Percentiles rank a stretch among this genome's conserved stretches.
phyloP scores from a whole-genome alignment of 2,888 invertebrate species.

The Apodemia duryi region DNA sequence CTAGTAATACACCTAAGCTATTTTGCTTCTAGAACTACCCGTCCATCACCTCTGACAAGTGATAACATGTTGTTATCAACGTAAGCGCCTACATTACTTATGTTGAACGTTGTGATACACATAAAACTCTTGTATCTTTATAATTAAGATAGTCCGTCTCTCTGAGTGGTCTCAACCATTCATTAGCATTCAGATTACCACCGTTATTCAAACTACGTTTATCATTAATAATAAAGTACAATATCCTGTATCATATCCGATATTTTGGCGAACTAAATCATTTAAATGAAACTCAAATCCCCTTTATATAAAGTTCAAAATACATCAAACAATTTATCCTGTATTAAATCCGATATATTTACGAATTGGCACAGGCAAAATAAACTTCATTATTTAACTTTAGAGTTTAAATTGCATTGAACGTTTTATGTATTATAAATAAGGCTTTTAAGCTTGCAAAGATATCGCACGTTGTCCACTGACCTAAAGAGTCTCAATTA shows the following conservation, averaged over 20 bases:
- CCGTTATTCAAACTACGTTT: constrained; percentile 28
- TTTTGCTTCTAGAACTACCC: too few relatives aligned
- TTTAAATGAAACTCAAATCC: not conserved
- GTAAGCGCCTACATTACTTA: constrained; percentile 36
- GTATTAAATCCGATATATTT: not conserved
- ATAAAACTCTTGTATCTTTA: constrained; percentile 40
- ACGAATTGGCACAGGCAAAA: not conserved
- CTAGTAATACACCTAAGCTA: too few relatives aligned
- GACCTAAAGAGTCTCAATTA: constrained; percentile 50
- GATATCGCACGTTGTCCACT: constrained; percentile 40
- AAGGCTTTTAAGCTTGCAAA: constrained; percentile 42
- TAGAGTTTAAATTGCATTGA: constrained; percentile 17
- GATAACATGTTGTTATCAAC: too few relatives aligned
- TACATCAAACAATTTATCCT: constrained; percentile 21
- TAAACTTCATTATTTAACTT: not conserved
- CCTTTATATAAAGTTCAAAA: not conserved
- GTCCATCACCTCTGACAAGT: too few relatives aligned
- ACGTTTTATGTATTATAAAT: constrained; percentile 34
- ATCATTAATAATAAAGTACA: constrained; percentile 29
- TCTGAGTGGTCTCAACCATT: constrained; percentile 41
- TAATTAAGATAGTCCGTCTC: constrained; percentile 50
- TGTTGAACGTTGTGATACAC: constrained; percentile 31
- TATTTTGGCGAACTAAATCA: not conserved
- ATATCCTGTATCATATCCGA: constrained; percentile 25
- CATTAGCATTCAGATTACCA: constrained; percentile 40